Conservation (phyloP, 2,113 vertebrate genomes). For the Actenoides lindsayi region DNA sequence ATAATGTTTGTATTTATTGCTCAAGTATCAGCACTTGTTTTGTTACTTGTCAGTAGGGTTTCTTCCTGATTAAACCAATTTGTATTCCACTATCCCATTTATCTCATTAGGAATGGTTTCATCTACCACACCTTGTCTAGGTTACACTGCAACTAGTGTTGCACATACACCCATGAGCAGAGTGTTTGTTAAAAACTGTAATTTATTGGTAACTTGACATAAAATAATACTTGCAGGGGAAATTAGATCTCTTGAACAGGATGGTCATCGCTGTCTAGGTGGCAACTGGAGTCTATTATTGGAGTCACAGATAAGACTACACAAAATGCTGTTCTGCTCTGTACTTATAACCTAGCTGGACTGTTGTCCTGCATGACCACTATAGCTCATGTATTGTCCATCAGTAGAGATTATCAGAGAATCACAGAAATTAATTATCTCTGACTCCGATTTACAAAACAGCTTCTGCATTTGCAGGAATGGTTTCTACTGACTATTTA, state of each 20-base stretch:
- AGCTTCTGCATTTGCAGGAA: neutral
- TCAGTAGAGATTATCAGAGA: neutral
- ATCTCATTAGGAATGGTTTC: neutral
- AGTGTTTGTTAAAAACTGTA: too few relatives aligned
- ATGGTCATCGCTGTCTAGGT: neutral
- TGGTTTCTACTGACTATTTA: neutral
- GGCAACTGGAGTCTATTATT: neutral
- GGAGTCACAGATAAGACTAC: neutral
- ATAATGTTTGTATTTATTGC: neutral
- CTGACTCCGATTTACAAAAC: neutral
- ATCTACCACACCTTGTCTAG: neutral
- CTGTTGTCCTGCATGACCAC: neutral
- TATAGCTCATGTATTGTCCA: neutral
- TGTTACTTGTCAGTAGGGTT: neutral
- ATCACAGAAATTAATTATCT: neutral
- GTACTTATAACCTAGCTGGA: neutral
- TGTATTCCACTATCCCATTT: neutral
- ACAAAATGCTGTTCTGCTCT: neutral
- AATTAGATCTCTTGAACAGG: neutral
- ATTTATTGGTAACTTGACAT: too few relatives aligned
- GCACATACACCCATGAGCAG: too few relatives aligned
- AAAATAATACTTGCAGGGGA: too few relatives aligned
- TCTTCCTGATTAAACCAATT: neutral
- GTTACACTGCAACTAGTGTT: too few relatives aligned
- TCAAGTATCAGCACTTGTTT: neutral